Percentiles rank a stretch among this genome's conserved stretches.
Evolutionary conservation across 2,113 vertebrate species (phyloP).

Genomic region (Falco punctatus): DNA sequence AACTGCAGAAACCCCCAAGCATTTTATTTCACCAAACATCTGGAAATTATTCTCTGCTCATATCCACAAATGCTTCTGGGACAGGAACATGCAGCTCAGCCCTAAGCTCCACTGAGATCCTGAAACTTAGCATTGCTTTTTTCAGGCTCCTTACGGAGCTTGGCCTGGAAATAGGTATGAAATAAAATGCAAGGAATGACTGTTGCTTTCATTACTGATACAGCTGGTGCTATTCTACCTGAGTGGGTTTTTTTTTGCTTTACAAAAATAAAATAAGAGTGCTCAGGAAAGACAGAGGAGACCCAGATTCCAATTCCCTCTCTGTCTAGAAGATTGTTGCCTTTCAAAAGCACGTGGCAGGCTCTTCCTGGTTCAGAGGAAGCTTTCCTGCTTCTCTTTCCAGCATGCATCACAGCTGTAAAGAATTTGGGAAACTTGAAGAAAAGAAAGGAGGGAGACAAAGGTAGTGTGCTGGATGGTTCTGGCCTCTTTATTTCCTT

Average conservation of each 20-base stretch:
- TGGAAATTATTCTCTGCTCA: neutral
- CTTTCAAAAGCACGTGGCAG: neutral
- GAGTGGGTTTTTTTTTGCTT: neutral
- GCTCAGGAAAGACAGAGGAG: neutral
- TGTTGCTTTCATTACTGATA: neutral
- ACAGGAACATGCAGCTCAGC: neutral
- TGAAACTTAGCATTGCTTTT: neutral
- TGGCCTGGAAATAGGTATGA: neutral
- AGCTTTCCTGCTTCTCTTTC: neutral
- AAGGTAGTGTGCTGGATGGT: neutral
- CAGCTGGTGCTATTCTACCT: neutral
- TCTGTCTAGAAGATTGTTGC: neutral
- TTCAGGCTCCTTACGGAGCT: neutral
- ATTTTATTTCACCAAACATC: neutral
- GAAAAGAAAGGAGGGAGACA: neutral
- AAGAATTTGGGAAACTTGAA: neutral
- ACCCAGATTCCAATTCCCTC: neutral
- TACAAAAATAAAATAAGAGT: neutral
- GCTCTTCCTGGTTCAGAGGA: neutral
- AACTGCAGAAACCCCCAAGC: neutral
- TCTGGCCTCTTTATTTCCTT: neutral
- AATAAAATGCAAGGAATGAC: neutral
- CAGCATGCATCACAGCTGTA: neutral
- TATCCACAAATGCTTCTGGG: neutral
- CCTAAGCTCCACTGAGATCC: neutral